phyloP scores from a whole-genome alignment of 2,113 vertebrate genomes.

The Gavia stellata region DNA sequence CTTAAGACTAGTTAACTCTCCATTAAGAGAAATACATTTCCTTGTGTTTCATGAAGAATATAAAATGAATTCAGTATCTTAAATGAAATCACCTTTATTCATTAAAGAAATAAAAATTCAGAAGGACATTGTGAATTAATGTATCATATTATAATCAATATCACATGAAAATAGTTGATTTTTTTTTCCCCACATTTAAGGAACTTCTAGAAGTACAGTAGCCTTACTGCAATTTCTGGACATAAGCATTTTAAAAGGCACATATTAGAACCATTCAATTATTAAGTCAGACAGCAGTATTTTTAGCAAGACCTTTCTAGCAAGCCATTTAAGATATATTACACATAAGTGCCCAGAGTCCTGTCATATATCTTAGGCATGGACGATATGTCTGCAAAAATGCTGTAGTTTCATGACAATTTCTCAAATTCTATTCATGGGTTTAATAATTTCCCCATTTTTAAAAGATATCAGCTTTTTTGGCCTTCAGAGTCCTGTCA shows the following conservation, averaged over 20 bases:
- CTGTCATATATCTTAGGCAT: conserved; percentile 25
- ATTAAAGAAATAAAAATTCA: background rate
- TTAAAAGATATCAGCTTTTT: conserved; percentile 4
- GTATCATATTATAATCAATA: background rate
- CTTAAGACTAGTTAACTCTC: background rate
- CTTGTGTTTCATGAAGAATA: background rate
- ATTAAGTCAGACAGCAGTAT: conserved; percentile 23
- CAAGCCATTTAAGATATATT: conserved; percentile 39
- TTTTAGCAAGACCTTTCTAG: conserved; percentile 37
- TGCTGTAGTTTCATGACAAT: background rate
- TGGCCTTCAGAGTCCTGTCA: background rate
- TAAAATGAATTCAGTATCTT: background rate
- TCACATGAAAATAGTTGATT: background rate
- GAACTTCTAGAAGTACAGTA: background rate
- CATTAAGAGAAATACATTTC: background rate
- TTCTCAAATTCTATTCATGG: conserved; percentile 11
- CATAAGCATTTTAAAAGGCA: background rate
- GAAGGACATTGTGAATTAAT: background rate
- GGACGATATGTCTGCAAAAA: background rate
- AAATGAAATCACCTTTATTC: background rate
- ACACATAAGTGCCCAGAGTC: background rate
- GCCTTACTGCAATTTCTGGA: background rate
- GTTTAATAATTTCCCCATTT: conserved; percentile 25
- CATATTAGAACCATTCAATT: conserved; percentile 16
- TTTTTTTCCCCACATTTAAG: background rate